phyloP scores from a whole-genome alignment of 2,113 vertebrate genomes.

The Hippoglossus stenolepis region DNA sequence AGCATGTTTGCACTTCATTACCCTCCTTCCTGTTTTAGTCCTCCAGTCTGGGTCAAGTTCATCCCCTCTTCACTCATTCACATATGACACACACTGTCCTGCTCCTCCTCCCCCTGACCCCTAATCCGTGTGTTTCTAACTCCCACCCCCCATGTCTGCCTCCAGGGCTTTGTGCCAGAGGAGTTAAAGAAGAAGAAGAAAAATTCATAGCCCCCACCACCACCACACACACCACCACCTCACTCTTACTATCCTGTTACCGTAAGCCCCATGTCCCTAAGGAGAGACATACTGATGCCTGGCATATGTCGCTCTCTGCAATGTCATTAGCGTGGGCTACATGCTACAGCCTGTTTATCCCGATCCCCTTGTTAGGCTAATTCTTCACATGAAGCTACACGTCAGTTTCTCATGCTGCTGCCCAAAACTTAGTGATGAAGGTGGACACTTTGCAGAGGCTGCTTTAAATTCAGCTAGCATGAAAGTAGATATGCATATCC shows the following conservation, averaged over 20 bases:
- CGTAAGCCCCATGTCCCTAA: slow-evolving; percentile 71
- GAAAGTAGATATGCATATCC: slow-evolving; percentile 47
- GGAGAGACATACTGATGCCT: slow-evolving; percentile 79
- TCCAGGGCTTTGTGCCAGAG: slow-evolving; percentile 56
- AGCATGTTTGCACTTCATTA: slow-evolving; percentile 82
- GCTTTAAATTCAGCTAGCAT: slow-evolving; percentile 43
- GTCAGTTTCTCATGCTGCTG: slow-evolving; percentile 70
- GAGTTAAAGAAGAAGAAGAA: slow-evolving; percentile 51
- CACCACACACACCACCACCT: slow-evolving; percentile 48
- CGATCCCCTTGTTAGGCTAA: slow-evolving; percentile 67
- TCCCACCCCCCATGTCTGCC: slow-evolving; percentile 34
- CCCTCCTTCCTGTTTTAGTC: slow-evolving; percentile 74
- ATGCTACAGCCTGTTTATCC: slow-evolving; percentile 68
- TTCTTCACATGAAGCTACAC: slow-evolving; percentile 63
- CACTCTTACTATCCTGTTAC: slow-evolving; percentile 77
- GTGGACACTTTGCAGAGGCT: slow-evolving; percentile 26
- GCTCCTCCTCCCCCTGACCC: slow-evolving; percentile 63
- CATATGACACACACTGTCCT: slow-evolving; percentile 59
- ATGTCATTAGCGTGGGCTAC: slow-evolving; percentile 74
- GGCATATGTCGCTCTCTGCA: slow-evolving; percentile 77
- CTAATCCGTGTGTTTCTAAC: slow-evolving; percentile 40
- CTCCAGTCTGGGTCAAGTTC: slow-evolving; percentile 79
- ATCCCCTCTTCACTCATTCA: slow-evolving; percentile 65
- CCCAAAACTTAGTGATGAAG: slow-evolving; percentile 70
- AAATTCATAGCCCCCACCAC: slow-evolving; percentile 18